These are phyloP conservation scores for Plebejus anna DNA, from an alignment of 2,888 invertebrate genomes.

Conservation along the genomic window DNA sequence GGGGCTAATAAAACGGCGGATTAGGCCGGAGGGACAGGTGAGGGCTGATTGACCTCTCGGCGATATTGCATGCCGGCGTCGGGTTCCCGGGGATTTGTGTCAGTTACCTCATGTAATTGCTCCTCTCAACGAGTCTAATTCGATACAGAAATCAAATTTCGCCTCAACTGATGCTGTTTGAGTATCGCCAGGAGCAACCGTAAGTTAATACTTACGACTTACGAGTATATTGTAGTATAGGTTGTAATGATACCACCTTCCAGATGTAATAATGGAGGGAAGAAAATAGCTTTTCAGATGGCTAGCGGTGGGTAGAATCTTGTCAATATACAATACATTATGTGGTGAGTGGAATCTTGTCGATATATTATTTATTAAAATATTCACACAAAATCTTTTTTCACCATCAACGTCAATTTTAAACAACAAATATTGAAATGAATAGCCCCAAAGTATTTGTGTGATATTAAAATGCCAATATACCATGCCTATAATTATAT, in stretches of 20 bases:
- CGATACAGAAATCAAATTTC: conserved; percentile 15
- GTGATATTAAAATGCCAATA: too few relatives aligned
- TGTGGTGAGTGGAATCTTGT: too few relatives aligned
- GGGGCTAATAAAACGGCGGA: conserved; percentile 75
- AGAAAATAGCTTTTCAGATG: too few relatives aligned
- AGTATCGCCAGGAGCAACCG: neutral
- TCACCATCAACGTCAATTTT: too few relatives aligned
- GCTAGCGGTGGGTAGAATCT: too few relatives aligned
- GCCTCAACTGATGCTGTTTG: neutral
- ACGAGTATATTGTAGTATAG: neutral
- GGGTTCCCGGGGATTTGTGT: conserved; percentile 57
- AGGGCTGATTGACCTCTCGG: conserved; percentile 73
- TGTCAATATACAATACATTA: too few relatives aligned
- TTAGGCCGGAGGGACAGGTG: conserved; percentile 67
- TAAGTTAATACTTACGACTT: neutral
- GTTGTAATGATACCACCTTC: neutral
- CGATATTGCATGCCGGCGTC: conserved; percentile 49
- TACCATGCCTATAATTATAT: too few relatives aligned
- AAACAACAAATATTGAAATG: too few relatives aligned
- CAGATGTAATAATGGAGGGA: neutral
- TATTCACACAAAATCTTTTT: too few relatives aligned
- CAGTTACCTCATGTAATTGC: conserved; percentile 47
- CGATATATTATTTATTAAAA: too few relatives aligned
- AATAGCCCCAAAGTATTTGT: too few relatives aligned
- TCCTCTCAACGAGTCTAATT: neutral